A percentile compares a stretch with the other conserved stretches of the same genome.
Evolutionary conservation across 2,113 vertebrate genomes (phyloP).

Genomic region (Seriola quinqueradiata): DNA sequence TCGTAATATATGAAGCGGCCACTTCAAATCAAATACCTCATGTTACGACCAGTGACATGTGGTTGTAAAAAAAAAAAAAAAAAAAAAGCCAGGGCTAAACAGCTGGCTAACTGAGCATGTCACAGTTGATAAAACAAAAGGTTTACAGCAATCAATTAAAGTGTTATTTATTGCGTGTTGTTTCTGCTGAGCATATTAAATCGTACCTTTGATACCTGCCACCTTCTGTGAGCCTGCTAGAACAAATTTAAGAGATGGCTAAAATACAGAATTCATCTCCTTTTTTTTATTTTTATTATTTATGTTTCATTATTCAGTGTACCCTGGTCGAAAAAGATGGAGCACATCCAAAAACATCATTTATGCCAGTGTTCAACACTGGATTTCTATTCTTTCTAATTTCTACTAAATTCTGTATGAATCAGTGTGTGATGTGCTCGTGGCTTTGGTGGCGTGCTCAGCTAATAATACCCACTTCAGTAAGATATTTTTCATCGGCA

Average conservation of each 20-base stretch:
- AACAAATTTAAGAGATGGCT: not conserved
- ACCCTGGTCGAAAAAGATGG: not conserved
- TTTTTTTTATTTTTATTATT: not conserved
- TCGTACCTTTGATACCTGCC: conserved; percentile 27
- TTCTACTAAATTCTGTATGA: not conserved
- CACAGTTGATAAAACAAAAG: conserved; percentile 66
- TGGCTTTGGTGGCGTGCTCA: not conserved
- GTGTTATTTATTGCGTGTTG: conserved; percentile 46
- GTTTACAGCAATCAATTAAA: conserved; percentile 68
- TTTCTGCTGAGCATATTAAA: conserved; percentile 41
- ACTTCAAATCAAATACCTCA: conserved; percentile 58
- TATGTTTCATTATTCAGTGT: not conserved
- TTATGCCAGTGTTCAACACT: not conserved
- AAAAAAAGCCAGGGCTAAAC: conserved; percentile 41
- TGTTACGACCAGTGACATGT: conserved; percentile 48
- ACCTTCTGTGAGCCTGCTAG: not conserved
- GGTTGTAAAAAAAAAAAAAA: conserved; percentile 22
- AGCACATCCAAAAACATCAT: not conserved
- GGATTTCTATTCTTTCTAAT: not conserved
- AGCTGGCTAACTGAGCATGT: conserved; percentile 60
- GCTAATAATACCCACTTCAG: not conserved
- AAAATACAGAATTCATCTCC: not conserved
- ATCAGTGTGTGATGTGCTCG: not conserved
- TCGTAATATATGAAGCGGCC: conserved; percentile 55
- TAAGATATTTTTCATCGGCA: not conserved